Evolutionary conservation across 2,797 vertebrate genomes (phyloP).

Genomic region (Lerista edwardsae): DNA sequence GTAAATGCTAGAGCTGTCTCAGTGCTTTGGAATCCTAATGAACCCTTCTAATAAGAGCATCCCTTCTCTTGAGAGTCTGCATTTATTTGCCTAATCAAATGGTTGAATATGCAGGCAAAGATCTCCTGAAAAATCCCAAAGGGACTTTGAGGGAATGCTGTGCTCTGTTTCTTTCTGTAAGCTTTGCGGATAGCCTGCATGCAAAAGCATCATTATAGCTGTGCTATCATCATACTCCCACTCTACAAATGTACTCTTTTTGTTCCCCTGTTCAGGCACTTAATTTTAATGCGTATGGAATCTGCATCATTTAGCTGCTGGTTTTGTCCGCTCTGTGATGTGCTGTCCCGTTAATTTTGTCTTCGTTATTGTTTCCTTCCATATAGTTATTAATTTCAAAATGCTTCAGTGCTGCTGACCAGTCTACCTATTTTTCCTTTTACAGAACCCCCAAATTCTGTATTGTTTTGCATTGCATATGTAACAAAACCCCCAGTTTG

Average conservation of each 20-base stretch:
- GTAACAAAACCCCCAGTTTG: neutral
- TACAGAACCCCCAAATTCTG: neutral
- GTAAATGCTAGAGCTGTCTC: conserved; percentile 22
- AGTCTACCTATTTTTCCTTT: neutral
- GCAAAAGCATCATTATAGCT: conserved; percentile 13
- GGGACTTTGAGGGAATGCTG: conserved; percentile 43
- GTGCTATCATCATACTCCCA: conserved; percentile 35
- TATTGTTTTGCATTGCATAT: neutral
- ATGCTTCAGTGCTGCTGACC: neutral
- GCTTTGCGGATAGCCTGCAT: conserved; percentile 8
- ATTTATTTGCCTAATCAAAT: conserved; percentile 40
- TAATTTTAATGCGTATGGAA: conserved; percentile 20
- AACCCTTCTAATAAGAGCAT: neutral
- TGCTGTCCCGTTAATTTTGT: conserved; percentile 24
- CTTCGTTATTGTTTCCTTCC: neutral
- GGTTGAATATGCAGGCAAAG: conserved; percentile 17
- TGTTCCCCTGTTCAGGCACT: neutral
- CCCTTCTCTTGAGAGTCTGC: conserved; percentile 32
- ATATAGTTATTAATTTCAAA: neutral
- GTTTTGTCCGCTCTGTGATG: neutral
- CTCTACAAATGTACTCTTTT: conserved; percentile 23
- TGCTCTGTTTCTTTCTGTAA: conserved; percentile 46
- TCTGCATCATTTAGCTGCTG: neutral
- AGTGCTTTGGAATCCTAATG: neutral
- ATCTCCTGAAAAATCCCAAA: conserved; percentile 41